phyloP scores from a whole-genome alignment of 2,888 invertebrate genomes.

The Dasysyrphus albostriatus region DNA sequence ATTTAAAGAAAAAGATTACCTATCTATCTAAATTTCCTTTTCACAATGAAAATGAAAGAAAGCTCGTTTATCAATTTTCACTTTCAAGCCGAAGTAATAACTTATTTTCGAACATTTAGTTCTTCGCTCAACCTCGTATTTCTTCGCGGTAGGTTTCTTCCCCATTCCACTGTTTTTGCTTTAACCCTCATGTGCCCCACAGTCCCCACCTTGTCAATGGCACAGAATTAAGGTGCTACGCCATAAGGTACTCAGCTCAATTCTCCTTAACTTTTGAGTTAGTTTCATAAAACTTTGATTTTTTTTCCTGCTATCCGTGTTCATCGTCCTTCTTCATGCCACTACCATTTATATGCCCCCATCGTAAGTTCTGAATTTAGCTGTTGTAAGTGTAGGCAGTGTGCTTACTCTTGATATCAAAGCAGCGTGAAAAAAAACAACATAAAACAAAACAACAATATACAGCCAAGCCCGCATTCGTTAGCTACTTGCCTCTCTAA shows the following conservation, averaged over 20 bases:
- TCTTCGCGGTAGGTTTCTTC: constrained; percentile 47
- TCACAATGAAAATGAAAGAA: background rate
- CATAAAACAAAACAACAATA: constrained; percentile 59
- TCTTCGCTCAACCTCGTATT: background rate
- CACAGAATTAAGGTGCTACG: constrained; percentile 67
- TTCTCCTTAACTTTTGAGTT: constrained; percentile 70
- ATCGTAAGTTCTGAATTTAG: constrained; percentile 69
- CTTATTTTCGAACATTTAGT: constrained; percentile 32
- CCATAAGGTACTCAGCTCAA: constrained; percentile 69
- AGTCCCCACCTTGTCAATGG: constrained; percentile 19
- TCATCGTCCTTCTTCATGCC: constrained; percentile 49
- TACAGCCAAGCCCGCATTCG: constrained; percentile 66
- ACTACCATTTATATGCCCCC: constrained; percentile 25
- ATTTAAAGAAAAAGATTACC: background rate
- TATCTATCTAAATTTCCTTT: constrained; percentile 2
- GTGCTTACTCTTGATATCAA: constrained; percentile 68
- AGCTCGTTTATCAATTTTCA: constrained; percentile 35
- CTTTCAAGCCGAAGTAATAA: constrained; percentile 28
- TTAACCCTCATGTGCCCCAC: background rate
- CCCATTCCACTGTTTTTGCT: constrained; percentile 46
- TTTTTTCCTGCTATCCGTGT: constrained; percentile 51
- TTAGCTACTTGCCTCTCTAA: constrained; percentile 74
- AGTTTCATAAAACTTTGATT: constrained; percentile 74
- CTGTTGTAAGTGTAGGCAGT: constrained; percentile 71
- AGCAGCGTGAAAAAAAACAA: constrained; percentile 59